Conservation (phyloP, 2,888 invertebrate genomes). For the Embidobia sp. region DNA sequence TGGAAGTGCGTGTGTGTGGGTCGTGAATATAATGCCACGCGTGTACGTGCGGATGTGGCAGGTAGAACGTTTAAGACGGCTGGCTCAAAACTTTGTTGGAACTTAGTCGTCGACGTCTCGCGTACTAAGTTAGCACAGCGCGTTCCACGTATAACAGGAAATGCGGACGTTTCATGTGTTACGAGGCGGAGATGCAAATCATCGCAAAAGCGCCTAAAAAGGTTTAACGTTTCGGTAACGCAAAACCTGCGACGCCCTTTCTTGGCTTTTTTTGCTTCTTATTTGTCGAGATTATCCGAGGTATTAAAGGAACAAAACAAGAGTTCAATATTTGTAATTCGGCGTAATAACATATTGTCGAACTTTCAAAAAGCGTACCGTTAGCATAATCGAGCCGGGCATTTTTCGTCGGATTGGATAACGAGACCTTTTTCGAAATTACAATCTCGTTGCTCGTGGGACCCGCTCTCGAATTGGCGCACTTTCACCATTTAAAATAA, state of each 20-base stretch:
- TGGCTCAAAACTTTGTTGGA: conserved; percentile 41
- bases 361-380: conserved; percentile 51
- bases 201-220: conserved; percentile 21
- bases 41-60: conserved; percentile 20
- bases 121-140: conserved; percentile 13
- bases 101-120: conserved; percentile 33
- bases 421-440: conserved; percentile 60
- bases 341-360: conserved; percentile 43
- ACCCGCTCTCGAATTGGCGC: conserved; percentile 59
- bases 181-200: conserved; percentile 25
- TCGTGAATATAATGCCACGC: not conserved
- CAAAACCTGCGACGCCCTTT: not conserved
- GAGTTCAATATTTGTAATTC: conserved; percentile 38
- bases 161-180: conserved; percentile 26
- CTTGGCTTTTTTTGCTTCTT: not conserved
- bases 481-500: conserved; percentile 78
- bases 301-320: conserved; percentile 18
- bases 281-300: conserved; percentile 10
- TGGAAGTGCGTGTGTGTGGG: not conserved
- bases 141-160: conserved; percentile 45
- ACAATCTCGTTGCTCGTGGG: conserved; percentile 44
- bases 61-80: conserved; percentile 33
- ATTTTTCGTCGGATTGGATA: conserved; percentile 54
- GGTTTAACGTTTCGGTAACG: conserved; percentile 21
- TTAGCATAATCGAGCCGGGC: conserved; percentile 38